Evolutionary conservation across 2,113 vertebrate genomes (phyloP).

Genomic region (Ammodytes marinus): DNA sequence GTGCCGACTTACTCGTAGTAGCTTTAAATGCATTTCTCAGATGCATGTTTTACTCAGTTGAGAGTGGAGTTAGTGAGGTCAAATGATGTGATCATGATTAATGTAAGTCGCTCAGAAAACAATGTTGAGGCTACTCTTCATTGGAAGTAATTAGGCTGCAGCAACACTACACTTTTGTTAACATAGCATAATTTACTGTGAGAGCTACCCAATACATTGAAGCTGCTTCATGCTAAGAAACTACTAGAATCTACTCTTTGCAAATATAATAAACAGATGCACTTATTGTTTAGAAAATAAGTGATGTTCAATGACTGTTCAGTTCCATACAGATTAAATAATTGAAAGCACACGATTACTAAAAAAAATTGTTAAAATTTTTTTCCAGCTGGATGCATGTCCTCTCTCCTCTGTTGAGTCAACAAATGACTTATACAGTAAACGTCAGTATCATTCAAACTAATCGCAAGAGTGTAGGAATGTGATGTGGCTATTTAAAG

Average conservation of each 20-base stretch:
- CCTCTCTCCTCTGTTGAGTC: not conserved
- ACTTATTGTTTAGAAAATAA: not conserved
- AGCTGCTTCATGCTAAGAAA: not conserved
- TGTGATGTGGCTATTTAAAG: not conserved
- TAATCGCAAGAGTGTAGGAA: not conserved
- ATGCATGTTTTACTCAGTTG: slow-evolving; percentile 3
- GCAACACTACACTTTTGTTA: not conserved
- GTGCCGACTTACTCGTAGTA: too few relatives aligned
- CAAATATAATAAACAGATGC: not conserved
- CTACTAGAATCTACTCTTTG: not conserved
- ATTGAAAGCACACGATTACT: too few relatives aligned
- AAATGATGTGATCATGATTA: not conserved
- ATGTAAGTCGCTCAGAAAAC: not conserved
- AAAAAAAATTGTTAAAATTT: too few relatives aligned
- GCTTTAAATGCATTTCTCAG: not conserved
- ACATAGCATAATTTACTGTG: too few relatives aligned
- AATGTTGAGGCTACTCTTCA: not conserved
- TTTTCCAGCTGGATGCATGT: too few relatives aligned
- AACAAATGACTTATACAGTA: not conserved
- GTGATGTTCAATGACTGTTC: too few relatives aligned
- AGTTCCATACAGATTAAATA: too few relatives aligned
- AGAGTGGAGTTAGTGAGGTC: not conserved
- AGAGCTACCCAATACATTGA: not conserved
- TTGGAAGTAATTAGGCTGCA: too few relatives aligned
- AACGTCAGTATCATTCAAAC: not conserved